These are phyloP conservation scores for Hermodice carunculata DNA, from an alignment of 2,888 invertebrate species.

Conservation along the genomic window DNA sequence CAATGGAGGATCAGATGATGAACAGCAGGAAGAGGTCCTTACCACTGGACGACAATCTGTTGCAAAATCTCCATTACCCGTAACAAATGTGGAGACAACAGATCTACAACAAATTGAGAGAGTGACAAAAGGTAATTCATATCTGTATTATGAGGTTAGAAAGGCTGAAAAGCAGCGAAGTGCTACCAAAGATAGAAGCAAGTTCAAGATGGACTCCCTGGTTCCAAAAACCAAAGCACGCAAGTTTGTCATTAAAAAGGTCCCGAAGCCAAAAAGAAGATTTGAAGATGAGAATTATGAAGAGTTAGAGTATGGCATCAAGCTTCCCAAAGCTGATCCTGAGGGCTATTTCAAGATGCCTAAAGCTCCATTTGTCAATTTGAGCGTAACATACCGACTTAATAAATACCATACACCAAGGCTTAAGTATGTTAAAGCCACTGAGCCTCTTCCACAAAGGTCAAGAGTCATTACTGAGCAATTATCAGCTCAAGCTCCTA, in stretches of 20 bases:
- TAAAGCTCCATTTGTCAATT: conserved; percentile 16
- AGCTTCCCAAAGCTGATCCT: background rate
- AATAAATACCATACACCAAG: background rate
- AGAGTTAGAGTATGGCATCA: background rate
- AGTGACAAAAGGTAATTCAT: no score
- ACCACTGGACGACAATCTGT: no score
- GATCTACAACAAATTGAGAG: no score
- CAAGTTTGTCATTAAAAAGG: background rate
- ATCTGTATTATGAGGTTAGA: no score
- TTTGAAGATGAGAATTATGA: background rate
- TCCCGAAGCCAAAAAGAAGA: background rate
- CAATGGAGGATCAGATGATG: no score
- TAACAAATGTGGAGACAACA: no score
- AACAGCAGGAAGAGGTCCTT: no score
- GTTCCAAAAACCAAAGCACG: no score
- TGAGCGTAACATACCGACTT: conserved; percentile 6
- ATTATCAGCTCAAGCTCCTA: background rate
- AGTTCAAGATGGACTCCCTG: no score
- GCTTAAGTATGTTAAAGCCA: conserved; percentile 4
- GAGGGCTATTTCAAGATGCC: background rate
- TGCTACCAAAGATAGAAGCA: no score
- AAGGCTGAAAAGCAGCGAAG: no score
- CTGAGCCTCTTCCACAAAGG: background rate
- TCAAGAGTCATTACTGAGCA: background rate
- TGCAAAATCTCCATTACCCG: no score